These are phyloP conservation scores for Tychaedon coryphoeus DNA, from an alignment of 2,113 vertebrate genomes.

Conservation along the genomic window DNA sequence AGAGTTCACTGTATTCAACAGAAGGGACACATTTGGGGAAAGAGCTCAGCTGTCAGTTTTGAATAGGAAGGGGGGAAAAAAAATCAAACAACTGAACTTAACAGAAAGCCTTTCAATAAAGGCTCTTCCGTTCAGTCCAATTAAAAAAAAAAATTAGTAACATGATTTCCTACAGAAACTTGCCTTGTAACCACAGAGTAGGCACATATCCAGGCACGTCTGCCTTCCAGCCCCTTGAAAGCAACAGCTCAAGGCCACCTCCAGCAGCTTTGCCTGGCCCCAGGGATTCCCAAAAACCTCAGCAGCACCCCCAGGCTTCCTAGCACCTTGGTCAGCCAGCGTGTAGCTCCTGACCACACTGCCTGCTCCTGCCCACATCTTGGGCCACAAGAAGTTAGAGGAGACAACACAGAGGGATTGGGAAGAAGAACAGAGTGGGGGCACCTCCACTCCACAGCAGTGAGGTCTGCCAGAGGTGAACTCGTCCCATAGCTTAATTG, in stretches of 20 bases:
- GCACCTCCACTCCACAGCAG: background rate
- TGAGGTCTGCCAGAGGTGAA: background rate
- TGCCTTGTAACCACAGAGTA: background rate
- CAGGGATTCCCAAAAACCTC: background rate
- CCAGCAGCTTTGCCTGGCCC: background rate
- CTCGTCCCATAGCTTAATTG: accelerated
- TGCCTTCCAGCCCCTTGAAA: background rate
- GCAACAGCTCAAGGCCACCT: background rate
- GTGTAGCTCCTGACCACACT: accelerated
- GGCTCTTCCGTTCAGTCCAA: background rate
- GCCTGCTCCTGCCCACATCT: background rate
- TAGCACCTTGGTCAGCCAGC: accelerated
- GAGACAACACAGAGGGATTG: background rate
- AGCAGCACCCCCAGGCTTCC: accelerated
- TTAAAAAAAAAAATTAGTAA: background rate
- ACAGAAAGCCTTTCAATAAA: background rate
- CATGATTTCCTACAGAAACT: background rate
- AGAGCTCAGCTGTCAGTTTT: background rate
- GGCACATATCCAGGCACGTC: accelerated
- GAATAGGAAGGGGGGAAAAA: background rate
- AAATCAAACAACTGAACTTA: background rate
- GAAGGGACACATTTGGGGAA: background rate
- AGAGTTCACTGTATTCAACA: background rate
- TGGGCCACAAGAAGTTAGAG: background rate
- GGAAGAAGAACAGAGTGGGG: background rate